Conservation (phyloP, 2,797 vertebrate species). For the Schizothorax lantsangensis region DNA sequence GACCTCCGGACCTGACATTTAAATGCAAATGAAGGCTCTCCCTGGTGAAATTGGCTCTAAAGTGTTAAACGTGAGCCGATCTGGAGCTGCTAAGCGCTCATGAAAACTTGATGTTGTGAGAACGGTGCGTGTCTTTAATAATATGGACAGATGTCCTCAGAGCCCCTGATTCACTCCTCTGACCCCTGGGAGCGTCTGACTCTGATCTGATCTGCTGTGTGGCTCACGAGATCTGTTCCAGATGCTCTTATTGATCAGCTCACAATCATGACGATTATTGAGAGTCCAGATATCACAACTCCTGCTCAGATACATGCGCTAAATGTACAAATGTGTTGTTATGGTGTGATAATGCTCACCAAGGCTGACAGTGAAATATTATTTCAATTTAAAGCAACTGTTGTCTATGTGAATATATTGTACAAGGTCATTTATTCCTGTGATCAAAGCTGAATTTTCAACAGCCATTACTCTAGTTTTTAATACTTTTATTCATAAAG, state of each 20-base stretch:
- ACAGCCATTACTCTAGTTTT: no score
- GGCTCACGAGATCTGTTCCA: conserved; percentile 67
- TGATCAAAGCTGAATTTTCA: no score
- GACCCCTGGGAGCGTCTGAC: conserved; percentile 63
- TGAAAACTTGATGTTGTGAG: conserved; percentile 86
- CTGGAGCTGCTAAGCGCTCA: conserved; percentile 65
- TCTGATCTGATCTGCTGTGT: conserved; percentile 62
- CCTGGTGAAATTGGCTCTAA: neutral
- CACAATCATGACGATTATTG: neutral
- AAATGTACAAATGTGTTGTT: neutral
- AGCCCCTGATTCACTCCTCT: conserved; percentile 81
- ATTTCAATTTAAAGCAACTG: neutral
- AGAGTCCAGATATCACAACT: neutral
- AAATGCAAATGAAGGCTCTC: neutral
- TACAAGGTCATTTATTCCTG: no score
- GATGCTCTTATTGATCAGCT: conserved; percentile 46
- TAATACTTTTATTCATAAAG: no score
- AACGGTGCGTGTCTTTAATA: conserved; percentile 80
- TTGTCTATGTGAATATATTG: neutral
- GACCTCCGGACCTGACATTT: neutral
- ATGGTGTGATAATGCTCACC: neutral
- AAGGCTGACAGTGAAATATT: neutral
- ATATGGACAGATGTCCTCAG: conserved; percentile 82
- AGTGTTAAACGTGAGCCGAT: neutral
- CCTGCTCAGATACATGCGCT: neutral